Evolutionary conservation across 2,797 vertebrate species (phyloP), one percentile per base, ranked within the genome.

Genomic region (Myotis pilosus): DNA sequence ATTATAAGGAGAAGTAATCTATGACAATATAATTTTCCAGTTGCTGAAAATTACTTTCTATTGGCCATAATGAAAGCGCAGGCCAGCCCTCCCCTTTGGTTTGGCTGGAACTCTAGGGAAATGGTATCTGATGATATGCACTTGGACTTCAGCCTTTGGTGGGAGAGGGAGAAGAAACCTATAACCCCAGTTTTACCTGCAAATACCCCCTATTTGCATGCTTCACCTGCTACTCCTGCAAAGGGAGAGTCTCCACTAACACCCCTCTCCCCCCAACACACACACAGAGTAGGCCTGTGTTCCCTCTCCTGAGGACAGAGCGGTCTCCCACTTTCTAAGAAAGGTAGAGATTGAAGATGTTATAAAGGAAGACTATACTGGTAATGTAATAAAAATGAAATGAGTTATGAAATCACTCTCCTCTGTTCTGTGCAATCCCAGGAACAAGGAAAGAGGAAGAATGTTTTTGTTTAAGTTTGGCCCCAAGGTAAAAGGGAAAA

Each of bases 1-100:
- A 91, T 91, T 96, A 87, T 60, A 71, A 91, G 91, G 83, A 94
- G 84, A 90, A 93, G 84, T 91, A 74, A 96, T 94, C 94, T 92
- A 92, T 76, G 85, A 89, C 90, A 95, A 92, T 92, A 91, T 87
- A 84, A 95, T 94, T 97, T 85, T 84, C 81, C 87, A 92, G 66
- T 87, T 91, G 72, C 44, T 69, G 72, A 86, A 51, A 84, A 88
- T 87, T 47, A 30, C 87, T 92, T 90, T 86, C 91, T 82, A 33
- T 57, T 87, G 83, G 89, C 36, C 49, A 0, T 11, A 49, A n/a
- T 15, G 92, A 79, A 30, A 69, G 72, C 9, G 15, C 30, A 11
- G 0, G 5, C 36, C 10, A 11, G 15, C 30, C 25, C 15, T 69
- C 22, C 41, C 19, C 68, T 79, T 23, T 9, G 12, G 74, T 22